These are phyloP conservation scores for Rhadina sibilatrix DNA, from an alignment of 2,113 vertebrate species.

Conservation along the genomic window DNA sequence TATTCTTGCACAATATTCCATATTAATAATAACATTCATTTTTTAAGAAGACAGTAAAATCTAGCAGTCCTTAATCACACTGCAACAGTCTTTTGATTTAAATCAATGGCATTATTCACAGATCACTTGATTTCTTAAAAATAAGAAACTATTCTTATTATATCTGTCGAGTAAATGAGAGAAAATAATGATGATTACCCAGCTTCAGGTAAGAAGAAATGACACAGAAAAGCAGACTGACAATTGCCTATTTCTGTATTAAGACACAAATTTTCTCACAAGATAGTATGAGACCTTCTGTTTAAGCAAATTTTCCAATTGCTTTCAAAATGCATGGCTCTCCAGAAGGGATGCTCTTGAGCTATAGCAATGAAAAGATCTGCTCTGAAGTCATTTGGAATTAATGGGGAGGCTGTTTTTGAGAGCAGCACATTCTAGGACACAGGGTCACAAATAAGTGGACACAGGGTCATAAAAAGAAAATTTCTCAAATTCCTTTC, in stretches of 20 bases:
- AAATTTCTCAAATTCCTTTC: neutral
- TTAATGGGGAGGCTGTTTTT: neutral
- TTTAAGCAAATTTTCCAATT: neutral
- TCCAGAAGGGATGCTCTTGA: neutral
- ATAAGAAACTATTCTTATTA: neutral
- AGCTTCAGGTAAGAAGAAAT: constrained; percentile 7
- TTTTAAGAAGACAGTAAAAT: neutral
- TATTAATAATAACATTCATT: neutral
- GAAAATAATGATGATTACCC: neutral
- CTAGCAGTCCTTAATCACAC: neutral
- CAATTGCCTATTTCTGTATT: neutral
- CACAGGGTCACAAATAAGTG: neutral
- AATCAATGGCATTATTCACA: constrained; percentile 9
- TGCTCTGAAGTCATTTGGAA: neutral
- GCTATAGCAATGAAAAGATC: neutral
- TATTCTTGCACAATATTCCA: neutral
- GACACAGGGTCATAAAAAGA: neutral
- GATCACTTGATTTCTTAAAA: constrained; percentile 17
- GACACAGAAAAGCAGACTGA: neutral
- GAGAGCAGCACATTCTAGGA: neutral
- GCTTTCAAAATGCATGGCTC: neutral
- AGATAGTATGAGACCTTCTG: neutral
- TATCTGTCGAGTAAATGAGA: neutral
- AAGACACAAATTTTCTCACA: neutral
- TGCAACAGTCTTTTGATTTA: neutral